A percentile compares a stretch with the other conserved stretches of the same genome.
phyloP scores from a whole-genome alignment of 1,140 invertebrate genomes.

The Proctacanthus coquilletti region DNA sequence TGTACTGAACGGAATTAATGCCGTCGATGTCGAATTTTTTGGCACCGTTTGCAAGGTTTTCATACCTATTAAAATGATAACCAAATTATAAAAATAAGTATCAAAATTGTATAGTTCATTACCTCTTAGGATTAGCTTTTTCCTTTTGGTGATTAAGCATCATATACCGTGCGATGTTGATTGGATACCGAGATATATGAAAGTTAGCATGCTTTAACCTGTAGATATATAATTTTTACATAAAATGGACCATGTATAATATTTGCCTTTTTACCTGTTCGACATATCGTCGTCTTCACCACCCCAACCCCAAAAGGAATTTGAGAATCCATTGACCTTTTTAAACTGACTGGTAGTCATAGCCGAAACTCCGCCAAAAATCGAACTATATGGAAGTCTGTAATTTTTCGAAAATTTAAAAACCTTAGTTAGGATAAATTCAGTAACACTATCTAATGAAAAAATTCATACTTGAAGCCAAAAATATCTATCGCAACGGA shows the following conservation, averaged over 20 bases:
- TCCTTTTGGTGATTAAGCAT: slow-evolving; percentile 83
- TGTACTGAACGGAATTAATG: slow-evolving; percentile 72
- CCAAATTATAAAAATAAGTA: not conserved
- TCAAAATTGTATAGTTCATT: slow-evolving; percentile 11
- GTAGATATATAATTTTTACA: slow-evolving; percentile 11
- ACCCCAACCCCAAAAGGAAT: slow-evolving; percentile 87
- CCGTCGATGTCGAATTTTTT: slow-evolving; percentile 73
- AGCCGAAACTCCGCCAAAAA: slow-evolving; percentile 83
- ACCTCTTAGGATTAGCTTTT: slow-evolving; percentile 78
- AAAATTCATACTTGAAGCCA: slow-evolving; percentile 53
- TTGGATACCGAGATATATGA: slow-evolving; percentile 73
- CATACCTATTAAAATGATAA: slow-evolving; percentile 45
- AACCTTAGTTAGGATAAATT: slow-evolving; percentile 6
- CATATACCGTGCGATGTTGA: slow-evolving; percentile 73
- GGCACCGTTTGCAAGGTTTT: slow-evolving; percentile 66
- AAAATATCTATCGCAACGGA: slow-evolving; percentile 86
- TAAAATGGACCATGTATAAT: slow-evolving; percentile 1
- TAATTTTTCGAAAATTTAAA: slow-evolving; percentile 9
- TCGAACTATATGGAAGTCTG: slow-evolving; percentile 72
- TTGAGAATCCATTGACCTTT: slow-evolving; percentile 79
- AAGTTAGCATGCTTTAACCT: slow-evolving; percentile 57
- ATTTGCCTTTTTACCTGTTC: slow-evolving; percentile 37
- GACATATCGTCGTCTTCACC: slow-evolving; percentile 89
- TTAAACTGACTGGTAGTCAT: slow-evolving; percentile 67
- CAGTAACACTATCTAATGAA: not conserved